Percentiles rank a stretch among this genome's conserved stretches.
phyloP scores from a whole-genome alignment of 2,797 vertebrate species.

The Microcaecilia unicolor region DNA sequence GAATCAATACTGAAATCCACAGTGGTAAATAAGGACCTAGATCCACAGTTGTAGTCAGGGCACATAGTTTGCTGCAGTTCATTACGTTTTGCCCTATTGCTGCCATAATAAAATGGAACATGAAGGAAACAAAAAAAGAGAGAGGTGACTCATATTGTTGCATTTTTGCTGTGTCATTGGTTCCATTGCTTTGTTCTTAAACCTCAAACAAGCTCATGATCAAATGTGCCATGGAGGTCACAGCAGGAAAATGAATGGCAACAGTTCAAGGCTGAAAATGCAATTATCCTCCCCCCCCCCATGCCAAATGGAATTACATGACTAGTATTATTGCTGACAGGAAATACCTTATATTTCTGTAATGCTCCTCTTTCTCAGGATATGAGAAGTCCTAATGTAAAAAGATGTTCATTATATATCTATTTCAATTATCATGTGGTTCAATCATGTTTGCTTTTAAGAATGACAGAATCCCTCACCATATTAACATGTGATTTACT shows the following conservation, averaged over 20 bases:
- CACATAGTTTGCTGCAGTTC: conserved; percentile 20
- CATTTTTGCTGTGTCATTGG: conserved; percentile 36
- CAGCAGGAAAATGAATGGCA: conserved; percentile 11
- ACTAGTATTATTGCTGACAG: neutral
- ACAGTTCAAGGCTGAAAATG: conserved; percentile 26
- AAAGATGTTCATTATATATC: neutral
- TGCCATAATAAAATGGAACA: conserved; percentile 20
- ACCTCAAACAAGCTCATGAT: conserved; percentile 11
- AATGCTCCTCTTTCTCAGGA: conserved; percentile 7
- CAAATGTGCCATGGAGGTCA: conserved; percentile 18
- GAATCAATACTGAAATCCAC: conserved; percentile 23
- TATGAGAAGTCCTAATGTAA: neutral
- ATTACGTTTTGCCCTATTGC: conserved; percentile 28
- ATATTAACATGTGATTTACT: no score
- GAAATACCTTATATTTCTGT: conserved; percentile 11
- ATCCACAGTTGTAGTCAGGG: conserved; percentile 21
- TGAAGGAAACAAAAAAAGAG: conserved; percentile 18
- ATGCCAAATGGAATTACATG: conserved; percentile 16
- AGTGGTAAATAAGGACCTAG: conserved; percentile 14
- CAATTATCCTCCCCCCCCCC: conserved; percentile 16
- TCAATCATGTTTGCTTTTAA: neutral
- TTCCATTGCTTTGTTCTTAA: conserved; percentile 11
- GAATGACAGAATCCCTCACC: neutral
- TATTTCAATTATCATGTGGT: neutral
- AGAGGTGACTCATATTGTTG: conserved; percentile 18